Percentiles rank a stretch among this genome's conserved stretches.
phyloP scores from a whole-genome alignment of 1,140 invertebrate species.

The Phenacoccus solenopsis region DNA sequence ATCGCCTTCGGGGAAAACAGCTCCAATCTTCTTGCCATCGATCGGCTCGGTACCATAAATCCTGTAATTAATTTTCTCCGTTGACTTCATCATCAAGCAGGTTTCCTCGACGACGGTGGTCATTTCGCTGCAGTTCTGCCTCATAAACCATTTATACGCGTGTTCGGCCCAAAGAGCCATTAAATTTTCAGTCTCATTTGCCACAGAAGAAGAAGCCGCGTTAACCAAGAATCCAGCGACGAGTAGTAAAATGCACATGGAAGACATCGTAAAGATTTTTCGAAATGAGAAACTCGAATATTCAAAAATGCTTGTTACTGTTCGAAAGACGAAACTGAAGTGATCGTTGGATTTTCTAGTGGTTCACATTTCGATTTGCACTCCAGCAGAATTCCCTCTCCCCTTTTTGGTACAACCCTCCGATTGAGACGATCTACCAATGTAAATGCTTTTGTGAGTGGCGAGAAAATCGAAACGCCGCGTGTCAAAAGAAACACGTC shows the following conservation, averaged over 20 bases:
- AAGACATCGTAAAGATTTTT: not conserved
- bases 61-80: not conserved
- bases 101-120: not conserved
- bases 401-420: not conserved
- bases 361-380: not conserved
- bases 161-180: not conserved
- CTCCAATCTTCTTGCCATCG: conserved; percentile 22
- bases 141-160: not conserved
- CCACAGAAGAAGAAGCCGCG: not conserved
- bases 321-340: not conserved
- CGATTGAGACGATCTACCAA: not conserved
- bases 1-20: conserved; percentile 36
- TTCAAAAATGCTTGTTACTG: not conserved
- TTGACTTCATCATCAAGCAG: not conserved
- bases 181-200: not conserved
- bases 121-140: not conserved
- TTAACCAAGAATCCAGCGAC: not conserved
- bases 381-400: not conserved
- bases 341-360: not conserved
- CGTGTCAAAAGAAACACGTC: not conserved
- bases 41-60: conserved; percentile 8
- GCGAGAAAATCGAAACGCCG: not conserved
- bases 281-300: not conserved
- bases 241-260: not conserved
- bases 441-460: not conserved